phyloP scores from a whole-genome alignment of 1,140 invertebrate genomes.

The Temnothorax nylanderi region DNA sequence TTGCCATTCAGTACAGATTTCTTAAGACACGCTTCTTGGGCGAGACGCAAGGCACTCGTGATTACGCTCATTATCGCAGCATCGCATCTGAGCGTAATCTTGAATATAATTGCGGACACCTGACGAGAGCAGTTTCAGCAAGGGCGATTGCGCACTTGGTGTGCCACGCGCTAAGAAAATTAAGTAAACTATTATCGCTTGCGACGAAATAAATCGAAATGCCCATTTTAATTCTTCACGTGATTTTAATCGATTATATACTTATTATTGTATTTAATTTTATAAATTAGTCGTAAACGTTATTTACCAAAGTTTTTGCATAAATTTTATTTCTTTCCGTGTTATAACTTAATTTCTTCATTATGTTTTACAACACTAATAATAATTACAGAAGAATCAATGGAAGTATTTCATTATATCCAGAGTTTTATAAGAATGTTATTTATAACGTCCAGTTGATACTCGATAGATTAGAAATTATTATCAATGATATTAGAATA shows the following conservation, averaged over 20 bases:
- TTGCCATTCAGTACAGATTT: background rate
- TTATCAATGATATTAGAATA: background rate
- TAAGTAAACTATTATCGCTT: conserved; percentile 20
- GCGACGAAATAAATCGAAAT: background rate
- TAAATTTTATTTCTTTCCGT: background rate
- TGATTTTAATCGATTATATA: conserved; percentile 1
- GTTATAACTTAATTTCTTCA: background rate
- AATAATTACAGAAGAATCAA: background rate
- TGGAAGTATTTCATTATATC: background rate
- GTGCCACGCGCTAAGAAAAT: conserved; percentile 14
- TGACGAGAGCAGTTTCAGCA: conserved; percentile 27
- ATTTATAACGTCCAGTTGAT: background rate
- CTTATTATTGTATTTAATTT: background rate
- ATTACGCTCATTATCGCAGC: conserved; percentile 38
- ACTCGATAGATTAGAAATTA: background rate
- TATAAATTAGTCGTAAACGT: background rate
- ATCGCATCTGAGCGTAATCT: conserved; percentile 7
- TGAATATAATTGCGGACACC: conserved; percentile 48
- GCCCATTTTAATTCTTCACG: background rate
- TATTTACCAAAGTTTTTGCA: background rate
- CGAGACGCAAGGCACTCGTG: background rate
- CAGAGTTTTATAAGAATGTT: background rate
- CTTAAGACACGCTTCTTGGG: background rate
- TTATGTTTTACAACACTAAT: background rate
- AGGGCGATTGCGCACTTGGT: conserved; percentile 24